Percentiles rank a stretch among this genome's conserved stretches.
Conservation (phyloP, 2,113 vertebrate species). For the Hucho hucho region DNA sequence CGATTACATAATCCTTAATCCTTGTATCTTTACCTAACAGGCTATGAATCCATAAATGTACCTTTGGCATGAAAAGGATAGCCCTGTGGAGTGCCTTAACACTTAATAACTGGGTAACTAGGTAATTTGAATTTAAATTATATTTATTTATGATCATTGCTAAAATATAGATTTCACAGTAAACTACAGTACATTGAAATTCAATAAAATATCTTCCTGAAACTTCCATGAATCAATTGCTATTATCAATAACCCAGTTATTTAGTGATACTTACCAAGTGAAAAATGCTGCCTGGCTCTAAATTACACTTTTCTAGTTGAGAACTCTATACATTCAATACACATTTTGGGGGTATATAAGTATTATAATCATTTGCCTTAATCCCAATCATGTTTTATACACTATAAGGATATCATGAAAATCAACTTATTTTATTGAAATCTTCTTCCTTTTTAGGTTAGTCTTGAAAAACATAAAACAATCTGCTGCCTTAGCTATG, state of each 20-base stretch:
- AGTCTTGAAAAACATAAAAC: constrained; percentile 19
- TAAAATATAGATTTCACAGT: neutral
- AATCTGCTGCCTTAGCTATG: constrained; percentile 35
- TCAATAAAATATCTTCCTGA: neutral
- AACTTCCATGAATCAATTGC: too few species aligned
- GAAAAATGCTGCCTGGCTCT: too few species aligned
- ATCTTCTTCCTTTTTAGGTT: neutral
- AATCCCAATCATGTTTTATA: too few species aligned
- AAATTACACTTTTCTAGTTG: too few species aligned
- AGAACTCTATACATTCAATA: too few species aligned
- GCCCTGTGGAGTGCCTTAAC: neutral
- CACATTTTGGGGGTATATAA: too few species aligned
- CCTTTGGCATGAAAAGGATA: constrained; percentile 1
- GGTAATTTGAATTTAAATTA: neutral
- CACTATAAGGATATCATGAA: neutral
- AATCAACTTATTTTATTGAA: neutral
- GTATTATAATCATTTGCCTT: too few species aligned
- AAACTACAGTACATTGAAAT: neutral
- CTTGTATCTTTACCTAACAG: neutral
- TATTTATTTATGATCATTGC: neutral
- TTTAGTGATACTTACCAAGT: too few species aligned
- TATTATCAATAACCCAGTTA: too few species aligned
- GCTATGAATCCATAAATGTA: neutral
- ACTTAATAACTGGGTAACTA: neutral
- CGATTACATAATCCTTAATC: neutral